phyloP scores from a whole-genome alignment of 2,113 vertebrate genomes.

The Ciconia stormi region DNA sequence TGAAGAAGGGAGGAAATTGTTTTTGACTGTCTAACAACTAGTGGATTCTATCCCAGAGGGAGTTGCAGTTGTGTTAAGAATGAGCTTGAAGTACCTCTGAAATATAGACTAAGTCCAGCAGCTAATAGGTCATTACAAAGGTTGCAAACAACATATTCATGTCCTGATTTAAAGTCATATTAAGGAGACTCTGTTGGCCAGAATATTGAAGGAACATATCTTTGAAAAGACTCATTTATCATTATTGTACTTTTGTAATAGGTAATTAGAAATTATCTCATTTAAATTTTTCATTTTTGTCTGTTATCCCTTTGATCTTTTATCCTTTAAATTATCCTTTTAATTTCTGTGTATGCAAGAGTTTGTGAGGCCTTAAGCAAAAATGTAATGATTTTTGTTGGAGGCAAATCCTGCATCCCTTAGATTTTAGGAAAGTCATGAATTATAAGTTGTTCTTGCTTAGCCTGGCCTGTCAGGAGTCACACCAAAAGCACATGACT shows the following conservation, averaged over 20 bases:
- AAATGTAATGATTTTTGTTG: neutral
- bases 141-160: neutral
- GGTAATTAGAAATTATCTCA: neutral
- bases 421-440: neutral
- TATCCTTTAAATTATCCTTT: neutral
- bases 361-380: neutral
- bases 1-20: neutral
- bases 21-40: neutral
- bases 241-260: neutral
- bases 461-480: neutral
- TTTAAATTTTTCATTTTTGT: neutral
- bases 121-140: neutral
- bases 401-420: neutral
- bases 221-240: neutral
- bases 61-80: neutral
- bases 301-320: neutral
- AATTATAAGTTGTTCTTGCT: neutral
- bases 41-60: neutral
- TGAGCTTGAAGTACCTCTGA: neutral
- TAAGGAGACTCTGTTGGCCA: neutral
- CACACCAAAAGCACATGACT: rapidly evolving
- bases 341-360: neutral
- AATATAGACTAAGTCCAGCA: neutral
- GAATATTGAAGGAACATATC: neutral
- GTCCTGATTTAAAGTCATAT: neutral